Conservation (phyloP, 1,140 invertebrate species). For the Bactericera cockerelli region DNA sequence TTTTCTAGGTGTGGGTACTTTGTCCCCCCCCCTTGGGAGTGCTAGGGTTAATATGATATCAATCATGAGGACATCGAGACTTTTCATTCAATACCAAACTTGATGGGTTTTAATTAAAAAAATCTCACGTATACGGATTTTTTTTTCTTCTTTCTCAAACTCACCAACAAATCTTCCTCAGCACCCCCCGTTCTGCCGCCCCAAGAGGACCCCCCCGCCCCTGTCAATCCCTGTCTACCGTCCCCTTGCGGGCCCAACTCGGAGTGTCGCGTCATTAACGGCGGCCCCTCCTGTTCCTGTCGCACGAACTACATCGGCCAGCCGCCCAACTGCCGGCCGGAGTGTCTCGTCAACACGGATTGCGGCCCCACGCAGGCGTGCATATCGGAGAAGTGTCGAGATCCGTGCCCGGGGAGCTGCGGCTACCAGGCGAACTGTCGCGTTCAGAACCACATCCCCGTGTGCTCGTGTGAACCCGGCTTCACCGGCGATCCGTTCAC, state of each 20-base stretch:
- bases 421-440: constrained; percentile 49
- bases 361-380: constrained; percentile 37
- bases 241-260: constrained; percentile 36
- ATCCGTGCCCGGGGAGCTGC: constrained; percentile 53
- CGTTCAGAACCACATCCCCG: constrained; percentile 59
- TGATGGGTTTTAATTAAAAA: no score
- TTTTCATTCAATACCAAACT: no score
- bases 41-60: no score
- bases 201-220: constrained; percentile 5
- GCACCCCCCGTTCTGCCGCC: constrained; percentile 10
- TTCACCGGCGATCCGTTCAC: constrained; percentile 45
- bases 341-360: constrained; percentile 38
- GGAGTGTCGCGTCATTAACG: constrained; percentile 28
- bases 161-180: no score
- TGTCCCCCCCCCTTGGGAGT: no score
- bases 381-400: constrained; percentile 45
- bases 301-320: constrained; percentile 35
- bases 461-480: constrained; percentile 46
- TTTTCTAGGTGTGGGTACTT: no score
- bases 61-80: no score
- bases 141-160: no score
- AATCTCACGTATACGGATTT: no score
- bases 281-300: constrained; percentile 40
- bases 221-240: constrained; percentile 22
- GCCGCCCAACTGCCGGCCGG: constrained; percentile 39